Conservation (phyloP, 1,140 invertebrate genomes). For the Nephila pilipes region DNA sequence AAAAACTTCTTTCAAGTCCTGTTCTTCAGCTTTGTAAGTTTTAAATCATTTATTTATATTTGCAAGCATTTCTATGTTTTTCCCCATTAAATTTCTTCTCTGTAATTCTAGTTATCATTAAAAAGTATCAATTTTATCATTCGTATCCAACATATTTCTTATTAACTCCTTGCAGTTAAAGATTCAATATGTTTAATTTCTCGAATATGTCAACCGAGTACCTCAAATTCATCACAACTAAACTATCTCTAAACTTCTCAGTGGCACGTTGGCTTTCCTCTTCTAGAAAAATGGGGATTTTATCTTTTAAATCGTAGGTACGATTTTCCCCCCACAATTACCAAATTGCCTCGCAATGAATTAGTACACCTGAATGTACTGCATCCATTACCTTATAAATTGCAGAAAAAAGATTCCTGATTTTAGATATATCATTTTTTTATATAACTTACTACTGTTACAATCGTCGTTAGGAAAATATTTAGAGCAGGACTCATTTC, state of each 20-base stretch:
- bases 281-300: constrained; percentile 5
- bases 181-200: constrained; percentile 13
- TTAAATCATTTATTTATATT: no score
- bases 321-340: not conserved
- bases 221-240: not conserved
- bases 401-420: not conserved
- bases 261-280: not conserved
- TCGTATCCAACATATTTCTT: constrained; percentile 5
- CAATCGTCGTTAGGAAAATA: not conserved
- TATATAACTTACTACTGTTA: not conserved
- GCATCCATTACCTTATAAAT: not conserved
- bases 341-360: not conserved
- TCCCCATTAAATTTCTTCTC: no score
- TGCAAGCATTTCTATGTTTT: no score
- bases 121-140: not conserved
- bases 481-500: constrained; percentile 37
- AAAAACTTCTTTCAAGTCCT: no score
- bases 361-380: not conserved
- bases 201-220: constrained; percentile 4
- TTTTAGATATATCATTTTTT: not conserved
- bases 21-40: no score
- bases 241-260: not conserved
- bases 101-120: not conserved
- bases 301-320: not conserved
- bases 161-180: constrained; percentile 10